A percentile compares a stretch with the other conserved stretches of the same genome.
Conservation (phyloP, 2,888 invertebrate species). For the Ceriagrion tenellum region DNA sequence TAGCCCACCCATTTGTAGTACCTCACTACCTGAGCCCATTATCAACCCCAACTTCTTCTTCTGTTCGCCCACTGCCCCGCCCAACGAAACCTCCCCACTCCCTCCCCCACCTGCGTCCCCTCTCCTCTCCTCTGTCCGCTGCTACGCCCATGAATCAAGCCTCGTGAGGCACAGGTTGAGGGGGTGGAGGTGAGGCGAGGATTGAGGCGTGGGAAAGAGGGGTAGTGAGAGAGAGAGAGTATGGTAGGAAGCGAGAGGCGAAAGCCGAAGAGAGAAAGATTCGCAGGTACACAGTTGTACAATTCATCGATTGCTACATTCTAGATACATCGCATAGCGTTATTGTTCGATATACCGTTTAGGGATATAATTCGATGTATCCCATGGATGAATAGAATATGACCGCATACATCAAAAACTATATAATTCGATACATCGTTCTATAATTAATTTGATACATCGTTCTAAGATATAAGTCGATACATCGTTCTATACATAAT, state of each 20-base stretch:
- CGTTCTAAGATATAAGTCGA: no score
- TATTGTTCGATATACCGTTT: no score
- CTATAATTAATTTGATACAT: no score
- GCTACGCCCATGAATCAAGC: constrained; percentile 3
- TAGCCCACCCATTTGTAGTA: constrained; percentile 1
- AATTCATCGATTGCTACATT: no score
- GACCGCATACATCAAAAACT: no score
- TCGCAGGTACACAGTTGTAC: no score
- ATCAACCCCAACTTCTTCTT: background rate
- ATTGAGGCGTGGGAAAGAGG: background rate
- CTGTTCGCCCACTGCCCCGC: background rate
- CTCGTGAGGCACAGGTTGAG: background rate
- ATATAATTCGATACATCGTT: no score
- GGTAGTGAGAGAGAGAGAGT: background rate
- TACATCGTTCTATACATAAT: no score
- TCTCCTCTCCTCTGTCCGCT: background rate
- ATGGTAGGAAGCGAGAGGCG: background rate
- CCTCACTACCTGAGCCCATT: background rate
- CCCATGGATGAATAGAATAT: no score
- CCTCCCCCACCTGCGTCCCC: background rate
- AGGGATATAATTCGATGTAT: no score
- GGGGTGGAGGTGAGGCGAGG: background rate
- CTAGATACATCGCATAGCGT: no score
- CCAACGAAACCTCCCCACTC: background rate
- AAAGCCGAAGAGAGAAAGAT: no score